Base-by-base conservation (phyloP, 1,140 invertebrate genomes). In the Bombus polaris region DNA sequence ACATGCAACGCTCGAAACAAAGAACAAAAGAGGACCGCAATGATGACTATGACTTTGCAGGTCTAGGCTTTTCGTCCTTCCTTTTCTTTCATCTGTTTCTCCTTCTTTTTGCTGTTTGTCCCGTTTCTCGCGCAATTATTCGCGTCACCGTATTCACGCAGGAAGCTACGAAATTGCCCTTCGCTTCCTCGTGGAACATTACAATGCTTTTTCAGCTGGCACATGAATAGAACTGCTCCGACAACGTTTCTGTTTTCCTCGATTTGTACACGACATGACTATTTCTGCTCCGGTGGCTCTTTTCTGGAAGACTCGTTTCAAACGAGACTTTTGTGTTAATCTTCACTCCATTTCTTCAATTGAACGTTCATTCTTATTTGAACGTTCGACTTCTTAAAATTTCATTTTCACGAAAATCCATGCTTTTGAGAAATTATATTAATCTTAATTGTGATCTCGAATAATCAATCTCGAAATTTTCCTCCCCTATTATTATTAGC, bases 251-350 rank as follows among this genome's bases (percentile, higher is more conserved):
- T 93, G 87, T 91, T 91, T 94, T 90, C 78, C 85, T 83, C 85
- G 77, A 87, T 93, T 93, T 83, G 92, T 91, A 93, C 90, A 92
- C 71, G 76, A 81, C 88, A 37, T 91, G 88, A n/a, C n/a, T 57
- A 42, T 42, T 37, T 35, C 47, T 42, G n/a, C 32, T 53, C 53
- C 13, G 22, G 2, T 35, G 47, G 6, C 22, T 9, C 15, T 75
- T 35, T 68, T 68, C 22, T 12, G 18, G 2, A n/a, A 62, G 3
- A n/a, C 28, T 62, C 59, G 25, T 62, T n/a, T n/a, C 10, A n/a
- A 62, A 62, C 59, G 59, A 62, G 28, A 62, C 28, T 62, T 62
- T 13, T 62, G 10, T n/a, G 1, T n/a, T n/a, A n/a, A 62, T 62
- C 9, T 32, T 18, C n/a, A 32, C 6, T 32, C 65, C 1, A 35